Percentiles rank a stretch among this genome's conserved stretches.
Conservation (phyloP, 1,140 invertebrate genomes). For the Drosophila albomicans region DNA sequence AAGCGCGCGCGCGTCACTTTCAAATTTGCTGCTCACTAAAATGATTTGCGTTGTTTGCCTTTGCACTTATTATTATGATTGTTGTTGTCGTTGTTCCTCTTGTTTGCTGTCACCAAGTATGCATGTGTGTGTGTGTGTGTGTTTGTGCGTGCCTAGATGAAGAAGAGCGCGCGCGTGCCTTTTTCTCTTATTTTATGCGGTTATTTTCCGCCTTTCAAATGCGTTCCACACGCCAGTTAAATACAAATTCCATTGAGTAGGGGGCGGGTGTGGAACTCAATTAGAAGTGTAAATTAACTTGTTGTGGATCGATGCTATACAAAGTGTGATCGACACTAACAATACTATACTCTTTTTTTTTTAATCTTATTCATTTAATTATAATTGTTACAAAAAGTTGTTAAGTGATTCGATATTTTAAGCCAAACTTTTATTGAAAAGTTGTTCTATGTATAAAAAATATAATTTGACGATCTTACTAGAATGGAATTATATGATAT, state of each 20-base stretch:
- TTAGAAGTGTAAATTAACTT: constrained; percentile 4
- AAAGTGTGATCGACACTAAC: too few relatives aligned
- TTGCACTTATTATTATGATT: constrained; percentile 17
- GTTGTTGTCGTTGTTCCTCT: constrained; percentile 8
- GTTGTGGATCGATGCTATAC: background rate
- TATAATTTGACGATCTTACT: too few relatives aligned
- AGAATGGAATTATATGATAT: too few relatives aligned
- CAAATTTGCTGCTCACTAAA: constrained; percentile 5
- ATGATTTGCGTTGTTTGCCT: constrained; percentile 54
- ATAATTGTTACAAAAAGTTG: too few relatives aligned
- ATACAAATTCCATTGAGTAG: background rate
- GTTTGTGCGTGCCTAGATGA: background rate
- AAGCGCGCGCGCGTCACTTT: constrained; percentile 51
- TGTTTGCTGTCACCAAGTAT: constrained; percentile 41
- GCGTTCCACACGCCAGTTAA: constrained; percentile 20
- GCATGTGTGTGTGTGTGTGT: background rate
- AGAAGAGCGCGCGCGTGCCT: constrained; percentile 16
- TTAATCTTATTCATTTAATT: too few relatives aligned
- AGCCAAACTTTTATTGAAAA: too few relatives aligned
- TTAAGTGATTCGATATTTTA: too few relatives aligned
- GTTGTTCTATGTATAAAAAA: too few relatives aligned
- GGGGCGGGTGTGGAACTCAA: background rate
- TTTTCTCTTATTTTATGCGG: constrained; percentile 26
- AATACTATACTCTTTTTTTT: too few relatives aligned
- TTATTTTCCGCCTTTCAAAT: constrained; percentile 48